Conservation (phyloP, 2,888 invertebrate species). For the Panzeria rudis region DNA sequence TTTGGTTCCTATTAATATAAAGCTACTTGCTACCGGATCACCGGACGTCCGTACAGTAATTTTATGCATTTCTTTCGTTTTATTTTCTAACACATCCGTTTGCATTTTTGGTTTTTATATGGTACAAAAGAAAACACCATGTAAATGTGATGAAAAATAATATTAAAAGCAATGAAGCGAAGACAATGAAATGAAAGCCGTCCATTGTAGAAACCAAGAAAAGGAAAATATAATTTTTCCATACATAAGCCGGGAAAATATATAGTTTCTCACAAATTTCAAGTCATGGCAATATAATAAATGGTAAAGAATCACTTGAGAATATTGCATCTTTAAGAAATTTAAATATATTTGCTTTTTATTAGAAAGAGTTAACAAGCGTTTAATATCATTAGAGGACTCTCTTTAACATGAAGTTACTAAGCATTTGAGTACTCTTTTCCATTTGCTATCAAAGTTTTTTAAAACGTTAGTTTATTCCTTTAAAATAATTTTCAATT, state of each 20-base stretch:
- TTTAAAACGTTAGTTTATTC: conserved; percentile 17
- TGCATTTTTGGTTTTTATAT: conserved; percentile 60
- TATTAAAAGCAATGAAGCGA: conserved; percentile 49
- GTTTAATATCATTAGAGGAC: too few species aligned
- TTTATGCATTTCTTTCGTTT: conserved; percentile 70
- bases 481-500: conserved; percentile 43
- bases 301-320: not conserved
- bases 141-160: conserved; percentile 53
- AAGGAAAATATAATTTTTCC: conserved; percentile 19
- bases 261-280: not conserved
- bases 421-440: too few species aligned
- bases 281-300: not conserved
- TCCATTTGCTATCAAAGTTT: not conserved
- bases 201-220: not conserved
- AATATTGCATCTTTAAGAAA: too few species aligned
- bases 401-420: too few species aligned
- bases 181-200: conserved; percentile 41
- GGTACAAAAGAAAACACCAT: conserved; percentile 49
- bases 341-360: too few species aligned
- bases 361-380: too few species aligned
- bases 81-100: conserved; percentile 69
- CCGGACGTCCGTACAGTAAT: conserved; percentile 72
- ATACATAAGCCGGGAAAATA: not conserved
- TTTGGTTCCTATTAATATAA: conserved; percentile 65
- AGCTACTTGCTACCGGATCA: conserved; percentile 71